Base-by-base conservation (phyloP, 1,140 invertebrate species). In the Leptinotarsa undecemlineata region DNA sequence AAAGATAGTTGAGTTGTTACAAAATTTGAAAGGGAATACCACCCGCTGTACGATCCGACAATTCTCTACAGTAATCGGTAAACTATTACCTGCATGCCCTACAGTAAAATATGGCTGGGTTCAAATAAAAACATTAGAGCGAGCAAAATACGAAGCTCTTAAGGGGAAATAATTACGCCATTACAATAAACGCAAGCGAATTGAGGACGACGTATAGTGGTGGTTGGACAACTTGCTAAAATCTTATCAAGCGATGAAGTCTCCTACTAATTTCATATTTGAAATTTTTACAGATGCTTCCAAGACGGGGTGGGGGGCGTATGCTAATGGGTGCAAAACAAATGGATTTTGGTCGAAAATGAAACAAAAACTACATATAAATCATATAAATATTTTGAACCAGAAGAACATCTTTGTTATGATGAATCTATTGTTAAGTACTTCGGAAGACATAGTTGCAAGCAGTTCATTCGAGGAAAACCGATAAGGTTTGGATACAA, bases 281-380 rank as follows among this genome's bases (percentile, higher is more conserved):
- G 74, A 76, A 26, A 83, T 82, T 61, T 81, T 78, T 71, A 79
- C 81, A 13, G 80, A 84, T 68, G 76, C 81, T 13, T 83, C 81
- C 17, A 21, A 23, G 11, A 76, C 78, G 5, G 81, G 83, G 11
- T 83, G 83, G 81, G 81, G 80, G 13, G 73, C 72, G 14, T 71
- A 33, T 68, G 79, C 66, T 74, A 63, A 80, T 66, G 78, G 76
- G 17, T 63, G 77, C 42, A 75, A 69, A 4, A 47, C 67, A 33
- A 67, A 76, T 61, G 82, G 81, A 23, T 78, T 75, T 48, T 83
- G 80, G 79, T 68, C 48, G 14, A 48, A 67, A 21, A 19, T 26
- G 14, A 77, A 81, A 62, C 33, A 48, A 63, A 19, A 74, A 48
- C 61, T 68, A 19, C 77, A 81, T 64, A 82, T 82, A 23, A 81